A percentile compares a stretch with the other conserved stretches of the same genome.
Evolutionary conservation across 1,140 invertebrate species (phyloP).

Genomic region (Matsumurasca onukii): DNA sequence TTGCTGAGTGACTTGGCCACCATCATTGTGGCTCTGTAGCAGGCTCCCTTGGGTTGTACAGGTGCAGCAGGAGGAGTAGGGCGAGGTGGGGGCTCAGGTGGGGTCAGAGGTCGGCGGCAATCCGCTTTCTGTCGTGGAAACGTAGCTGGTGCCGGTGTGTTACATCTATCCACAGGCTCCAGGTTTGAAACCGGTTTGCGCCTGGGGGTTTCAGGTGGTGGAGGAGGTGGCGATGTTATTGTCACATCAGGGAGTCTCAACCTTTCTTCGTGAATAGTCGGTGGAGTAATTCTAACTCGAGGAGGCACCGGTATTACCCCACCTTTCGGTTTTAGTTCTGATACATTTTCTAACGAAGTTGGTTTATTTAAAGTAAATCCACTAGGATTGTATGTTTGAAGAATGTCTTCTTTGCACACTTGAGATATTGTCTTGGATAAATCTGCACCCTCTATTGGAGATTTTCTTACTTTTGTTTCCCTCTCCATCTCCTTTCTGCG

Average conservation of each 20-base stretch:
- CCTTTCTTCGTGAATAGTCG: slow-evolving; percentile 21
- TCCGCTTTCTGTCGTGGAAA: slow-evolving; percentile 44
- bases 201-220: slow-evolving; percentile 27
- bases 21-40: slow-evolving; percentile 55
- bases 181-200: slow-evolving; percentile 29
- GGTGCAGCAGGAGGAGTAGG: slow-evolving; percentile 42
- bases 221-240: slow-evolving; percentile 3
- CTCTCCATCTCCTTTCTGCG: slow-evolving; percentile 33
- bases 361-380: slow-evolving; percentile 12
- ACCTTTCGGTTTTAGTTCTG: slow-evolving; percentile 6
- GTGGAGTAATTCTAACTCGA: slow-evolving; percentile 21
- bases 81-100: slow-evolving; percentile 53
- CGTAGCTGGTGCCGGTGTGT: slow-evolving; percentile 35
- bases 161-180: slow-evolving; percentile 17
- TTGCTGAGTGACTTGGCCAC: slow-evolving; percentile 52
- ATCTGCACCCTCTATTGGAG: slow-evolving; percentile 28
- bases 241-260: slow-evolving; percentile 27
- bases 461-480: slow-evolving; percentile 19
- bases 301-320: slow-evolving; percentile 25
- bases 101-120: slow-evolving; percentile 44
- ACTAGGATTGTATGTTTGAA: slow-evolving; percentile 29
- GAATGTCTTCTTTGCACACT: slow-evolving; percentile 33
- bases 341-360: slow-evolving; percentile 8
- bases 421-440: slow-evolving; percentile 36
- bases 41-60: slow-evolving; percentile 46